Conservation (phyloP, 2,113 vertebrate species). For the Chlorodrepanis virens region DNA sequence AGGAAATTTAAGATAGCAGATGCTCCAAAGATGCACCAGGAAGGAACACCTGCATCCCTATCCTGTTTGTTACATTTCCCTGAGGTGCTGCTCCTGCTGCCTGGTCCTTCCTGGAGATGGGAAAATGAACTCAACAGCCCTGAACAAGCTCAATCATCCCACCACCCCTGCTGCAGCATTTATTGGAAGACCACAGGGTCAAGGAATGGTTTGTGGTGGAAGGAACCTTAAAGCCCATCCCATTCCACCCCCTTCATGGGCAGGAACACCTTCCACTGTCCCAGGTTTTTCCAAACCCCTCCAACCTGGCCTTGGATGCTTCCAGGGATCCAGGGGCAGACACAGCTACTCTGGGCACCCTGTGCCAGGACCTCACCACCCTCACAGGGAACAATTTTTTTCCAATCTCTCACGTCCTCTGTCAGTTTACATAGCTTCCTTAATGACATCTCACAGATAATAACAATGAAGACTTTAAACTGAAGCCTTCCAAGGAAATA, state of each 20-base stretch:
- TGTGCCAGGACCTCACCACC: background rate
- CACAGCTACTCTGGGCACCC: background rate
- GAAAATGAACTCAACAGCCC: background rate
- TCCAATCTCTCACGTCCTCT: background rate
- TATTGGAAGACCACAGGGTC: background rate
- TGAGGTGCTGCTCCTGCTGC: background rate
- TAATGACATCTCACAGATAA: background rate
- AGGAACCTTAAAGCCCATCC: background rate
- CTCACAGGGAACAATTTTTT: background rate
- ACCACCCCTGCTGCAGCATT: background rate
- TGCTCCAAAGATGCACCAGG: background rate
- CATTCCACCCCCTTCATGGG: background rate
- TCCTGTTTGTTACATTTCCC: background rate
- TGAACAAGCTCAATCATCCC: background rate
- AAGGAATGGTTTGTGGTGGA: background rate
- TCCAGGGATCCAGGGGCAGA: background rate
- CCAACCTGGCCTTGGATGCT: background rate
- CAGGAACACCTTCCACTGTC: background rate
- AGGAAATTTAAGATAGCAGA: background rate
- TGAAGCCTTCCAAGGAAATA: background rate
- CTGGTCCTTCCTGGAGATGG: background rate
- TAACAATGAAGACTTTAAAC: background rate
- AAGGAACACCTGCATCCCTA: background rate
- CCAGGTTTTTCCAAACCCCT: background rate
- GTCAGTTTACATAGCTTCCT: background rate